Evolutionary conservation across 2,888 invertebrate genomes (phyloP).

Genomic region (Eupithecia exiguata): DNA sequence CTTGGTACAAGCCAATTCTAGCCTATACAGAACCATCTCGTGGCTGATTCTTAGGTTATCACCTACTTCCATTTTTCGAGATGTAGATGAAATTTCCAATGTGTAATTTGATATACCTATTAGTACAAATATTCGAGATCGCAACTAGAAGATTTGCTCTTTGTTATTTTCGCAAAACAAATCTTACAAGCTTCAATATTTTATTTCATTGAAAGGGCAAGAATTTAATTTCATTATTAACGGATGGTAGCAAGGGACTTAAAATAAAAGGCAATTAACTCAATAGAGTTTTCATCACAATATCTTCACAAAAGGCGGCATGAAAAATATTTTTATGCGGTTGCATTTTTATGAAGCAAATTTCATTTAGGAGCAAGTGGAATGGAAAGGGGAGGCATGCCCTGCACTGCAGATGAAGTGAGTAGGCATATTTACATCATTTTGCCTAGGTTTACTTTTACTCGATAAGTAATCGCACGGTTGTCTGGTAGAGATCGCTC

Average conservation of each 20-base stretch:
- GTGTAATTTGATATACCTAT: no score
- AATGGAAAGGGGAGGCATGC: neutral
- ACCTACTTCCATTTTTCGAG: no score
- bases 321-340: constrained; percentile 1
- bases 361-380: constrained; percentile 13
- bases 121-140: no score
- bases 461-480: neutral
- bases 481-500: no score
- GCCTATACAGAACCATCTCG: no score
- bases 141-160: neutral
- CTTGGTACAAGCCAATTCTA: no score
- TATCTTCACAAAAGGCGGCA: neutral
- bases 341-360: constrained; percentile 12
- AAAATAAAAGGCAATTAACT: neutral
- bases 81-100: no score
- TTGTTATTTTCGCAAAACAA: neutral
- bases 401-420: neutral
- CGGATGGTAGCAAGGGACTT: neutral
- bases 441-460: neutral
- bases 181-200: neutral
- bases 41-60: no score
- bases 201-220: neutral
- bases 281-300: neutral
- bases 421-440: neutral
- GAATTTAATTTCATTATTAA: neutral